These are phyloP conservation scores for Gambelia wislizenii DNA, from an alignment of 2,797 vertebrate species.

Conservation along the genomic window DNA sequence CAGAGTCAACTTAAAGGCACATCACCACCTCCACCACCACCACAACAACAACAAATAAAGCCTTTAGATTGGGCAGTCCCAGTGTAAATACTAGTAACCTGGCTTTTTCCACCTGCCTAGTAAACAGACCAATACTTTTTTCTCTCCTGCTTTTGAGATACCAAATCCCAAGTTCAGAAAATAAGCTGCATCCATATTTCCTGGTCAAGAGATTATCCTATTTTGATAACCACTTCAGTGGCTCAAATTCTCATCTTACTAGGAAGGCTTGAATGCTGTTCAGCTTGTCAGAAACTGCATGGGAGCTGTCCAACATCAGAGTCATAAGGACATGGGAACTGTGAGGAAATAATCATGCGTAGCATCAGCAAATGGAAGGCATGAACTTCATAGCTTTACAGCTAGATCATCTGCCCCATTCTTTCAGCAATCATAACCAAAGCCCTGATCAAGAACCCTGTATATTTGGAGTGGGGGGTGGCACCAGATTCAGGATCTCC, in stretches of 20 bases:
- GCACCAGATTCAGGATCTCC: no score
- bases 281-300: not conserved
- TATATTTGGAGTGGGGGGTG: no score
- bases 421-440: no score
- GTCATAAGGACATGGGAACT: not conserved
- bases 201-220: not conserved
- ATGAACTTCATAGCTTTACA: not conserved
- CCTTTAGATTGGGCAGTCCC: not conserved
- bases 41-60: no score
- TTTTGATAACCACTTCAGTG: not conserved
- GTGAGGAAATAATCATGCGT: not conserved
- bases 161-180: not conserved
- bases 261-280: not conserved
- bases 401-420: no score
- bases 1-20: no score
- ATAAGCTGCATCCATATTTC: no score
- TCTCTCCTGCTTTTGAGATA: not conserved
- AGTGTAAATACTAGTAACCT: not conserved
- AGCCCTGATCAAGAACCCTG: not conserved
- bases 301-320: not conserved
- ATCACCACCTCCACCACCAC: no score
- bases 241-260: not conserved
- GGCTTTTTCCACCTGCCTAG: not conserved
- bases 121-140: not conserved
- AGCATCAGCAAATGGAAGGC: not conserved